phyloP scores from a whole-genome alignment of 1,140 invertebrate species.

The Octopus bimaculoides region DNA sequence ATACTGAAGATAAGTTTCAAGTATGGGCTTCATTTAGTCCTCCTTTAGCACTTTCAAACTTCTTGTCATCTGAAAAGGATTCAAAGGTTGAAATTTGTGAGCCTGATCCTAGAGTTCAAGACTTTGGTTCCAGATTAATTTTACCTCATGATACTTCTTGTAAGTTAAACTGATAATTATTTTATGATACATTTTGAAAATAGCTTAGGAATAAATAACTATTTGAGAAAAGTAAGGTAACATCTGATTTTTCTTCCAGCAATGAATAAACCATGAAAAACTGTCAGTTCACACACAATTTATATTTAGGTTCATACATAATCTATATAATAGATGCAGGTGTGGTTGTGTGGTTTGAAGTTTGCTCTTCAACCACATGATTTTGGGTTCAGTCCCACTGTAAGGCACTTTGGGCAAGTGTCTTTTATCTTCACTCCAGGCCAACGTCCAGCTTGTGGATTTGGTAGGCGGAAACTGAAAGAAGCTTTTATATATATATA shows the following conservation, averaged over 20 bases:
- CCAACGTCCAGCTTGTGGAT: no score
- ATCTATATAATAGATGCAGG: no score
- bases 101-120: constrained; percentile 26
- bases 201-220: not conserved
- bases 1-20: constrained; percentile 58
- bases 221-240: not conserved
- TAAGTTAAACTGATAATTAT: not conserved
- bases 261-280: constrained; percentile 14
- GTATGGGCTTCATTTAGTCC: constrained; percentile 67
- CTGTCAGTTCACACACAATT: no score
- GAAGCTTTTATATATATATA: no score
- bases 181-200: not conserved
- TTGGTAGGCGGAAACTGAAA: no score
- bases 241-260: not conserved
- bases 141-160: constrained; percentile 14
- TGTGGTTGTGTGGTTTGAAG: no score
- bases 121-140: constrained; percentile 24
- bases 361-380: no score
- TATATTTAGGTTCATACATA: no score
- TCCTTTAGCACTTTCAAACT: constrained; percentile 6
- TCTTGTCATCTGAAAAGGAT: not conserved
- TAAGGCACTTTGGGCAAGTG: no score
- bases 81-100: constrained; percentile 3
- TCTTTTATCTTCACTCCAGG: no score
- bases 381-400: no score